These are phyloP conservation scores for Nannospalax galili DNA, from an alignment of 2,113 vertebrate genomes.

Conservation along the genomic window DNA sequence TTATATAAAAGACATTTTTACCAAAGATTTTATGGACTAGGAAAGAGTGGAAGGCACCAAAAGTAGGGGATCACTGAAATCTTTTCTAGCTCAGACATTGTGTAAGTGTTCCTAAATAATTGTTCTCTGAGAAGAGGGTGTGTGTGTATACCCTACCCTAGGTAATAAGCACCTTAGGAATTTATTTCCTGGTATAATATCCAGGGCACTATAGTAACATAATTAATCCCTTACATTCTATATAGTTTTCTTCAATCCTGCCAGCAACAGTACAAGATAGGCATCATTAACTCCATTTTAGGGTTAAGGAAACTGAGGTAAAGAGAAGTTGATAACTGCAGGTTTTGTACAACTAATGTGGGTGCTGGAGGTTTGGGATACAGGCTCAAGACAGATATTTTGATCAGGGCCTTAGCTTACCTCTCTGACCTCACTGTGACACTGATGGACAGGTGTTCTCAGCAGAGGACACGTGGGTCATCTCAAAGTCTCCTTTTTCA, in stretches of 20 bases:
- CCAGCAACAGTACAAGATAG: background rate
- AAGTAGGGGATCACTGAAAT: background rate
- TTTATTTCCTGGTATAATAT: background rate
- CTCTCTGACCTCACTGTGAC: background rate
- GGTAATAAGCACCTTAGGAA: background rate
- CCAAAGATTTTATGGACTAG: background rate
- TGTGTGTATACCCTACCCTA: background rate
- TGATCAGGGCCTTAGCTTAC: background rate
- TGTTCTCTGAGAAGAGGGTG: background rate
- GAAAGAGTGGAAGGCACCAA: background rate
- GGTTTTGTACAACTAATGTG: background rate
- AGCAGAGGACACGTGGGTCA: background rate
- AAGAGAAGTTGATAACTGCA: background rate
- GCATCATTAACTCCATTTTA: background rate
- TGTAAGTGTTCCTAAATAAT: background rate
- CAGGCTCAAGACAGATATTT: background rate
- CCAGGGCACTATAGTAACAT: background rate
- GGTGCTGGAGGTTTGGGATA: background rate
- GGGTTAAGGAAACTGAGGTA: background rate
- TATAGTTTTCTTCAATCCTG: background rate
- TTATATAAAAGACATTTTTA: background rate
- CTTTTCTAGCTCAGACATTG: background rate
- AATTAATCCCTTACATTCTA: background rate
- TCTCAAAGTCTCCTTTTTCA: background rate
- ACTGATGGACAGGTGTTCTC: background rate